These are phyloP conservation scores for Drosophila nebulosa DNA, from an alignment of 1,140 invertebrate genomes.

Conservation along the genomic window DNA sequence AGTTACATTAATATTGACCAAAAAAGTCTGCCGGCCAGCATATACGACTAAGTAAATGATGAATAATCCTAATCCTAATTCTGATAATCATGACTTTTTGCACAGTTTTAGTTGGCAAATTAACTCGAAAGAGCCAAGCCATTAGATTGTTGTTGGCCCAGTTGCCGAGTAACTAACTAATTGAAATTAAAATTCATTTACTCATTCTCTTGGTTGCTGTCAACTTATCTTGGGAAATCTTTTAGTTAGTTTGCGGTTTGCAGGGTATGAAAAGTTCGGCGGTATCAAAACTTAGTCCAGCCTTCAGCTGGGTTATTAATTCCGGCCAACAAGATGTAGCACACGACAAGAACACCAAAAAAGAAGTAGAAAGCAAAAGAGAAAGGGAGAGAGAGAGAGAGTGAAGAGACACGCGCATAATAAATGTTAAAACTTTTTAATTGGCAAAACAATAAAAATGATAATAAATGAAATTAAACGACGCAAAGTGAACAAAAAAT, in stretches of 20 bases:
- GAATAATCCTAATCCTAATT: not conserved
- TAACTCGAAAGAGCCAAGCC: too few species aligned
- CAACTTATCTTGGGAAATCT: too few species aligned
- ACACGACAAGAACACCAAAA: not conserved
- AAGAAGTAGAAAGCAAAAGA: not conserved
- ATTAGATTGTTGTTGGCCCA: too few species aligned
- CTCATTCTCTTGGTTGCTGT: too few species aligned
- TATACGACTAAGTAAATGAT: not conserved
- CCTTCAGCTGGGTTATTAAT: not conserved
- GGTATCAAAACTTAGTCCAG: not conserved
- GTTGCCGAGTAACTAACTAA: too few species aligned
- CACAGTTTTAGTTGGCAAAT: too few species aligned
- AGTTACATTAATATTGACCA: not conserved
- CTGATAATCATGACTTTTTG: not conserved
- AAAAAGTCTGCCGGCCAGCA: not conserved
- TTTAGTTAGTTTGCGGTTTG: too few species aligned
- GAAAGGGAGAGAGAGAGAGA: not conserved
- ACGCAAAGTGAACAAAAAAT: conserved; percentile 11
- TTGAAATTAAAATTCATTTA: too few species aligned
- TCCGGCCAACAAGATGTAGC: not conserved
- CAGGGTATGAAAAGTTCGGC: not conserved
- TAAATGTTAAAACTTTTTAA: conserved; percentile 72
- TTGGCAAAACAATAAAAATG: conserved; percentile 71
- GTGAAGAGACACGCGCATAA: conserved; percentile 34
- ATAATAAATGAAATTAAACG: conserved; percentile 72